Conservation (phyloP, 2,113 vertebrate genomes). For the Ptilonorhynchus violaceus region DNA sequence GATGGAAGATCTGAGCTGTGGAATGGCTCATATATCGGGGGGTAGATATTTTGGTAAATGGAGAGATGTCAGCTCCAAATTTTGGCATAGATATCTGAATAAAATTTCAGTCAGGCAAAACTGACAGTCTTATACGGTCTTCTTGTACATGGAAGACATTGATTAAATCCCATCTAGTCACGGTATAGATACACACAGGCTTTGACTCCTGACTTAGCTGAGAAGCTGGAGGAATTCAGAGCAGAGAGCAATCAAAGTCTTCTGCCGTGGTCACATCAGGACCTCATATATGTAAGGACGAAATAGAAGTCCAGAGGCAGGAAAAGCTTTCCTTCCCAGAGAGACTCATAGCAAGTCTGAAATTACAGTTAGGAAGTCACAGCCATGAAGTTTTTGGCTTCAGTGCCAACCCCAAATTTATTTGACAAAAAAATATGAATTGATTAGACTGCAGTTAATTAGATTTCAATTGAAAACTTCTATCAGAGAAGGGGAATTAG, state of each 20-base stretch:
- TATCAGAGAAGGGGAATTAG: conserved; percentile 11
- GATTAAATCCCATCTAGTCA: not conserved
- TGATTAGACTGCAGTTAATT: conserved; percentile 52
- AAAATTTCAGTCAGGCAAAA: not conserved
- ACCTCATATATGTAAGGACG: not conserved
- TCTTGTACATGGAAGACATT: not conserved
- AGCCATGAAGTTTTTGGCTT: not conserved
- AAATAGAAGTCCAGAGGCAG: not conserved
- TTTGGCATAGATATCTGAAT: not conserved
- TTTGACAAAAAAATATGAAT: conserved; percentile 30
- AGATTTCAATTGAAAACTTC: conserved; percentile 37
- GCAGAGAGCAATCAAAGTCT: not conserved
- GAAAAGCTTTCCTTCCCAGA: not conserved
- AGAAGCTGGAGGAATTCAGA: not conserved
- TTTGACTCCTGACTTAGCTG: not conserved
- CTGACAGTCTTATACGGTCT: not conserved
- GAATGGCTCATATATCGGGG: not conserved
- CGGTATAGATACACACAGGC: not conserved
- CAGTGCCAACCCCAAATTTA: not conserved
- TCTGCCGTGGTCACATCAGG: not conserved
- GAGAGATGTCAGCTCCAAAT: not conserved
- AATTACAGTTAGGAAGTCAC: not conserved
- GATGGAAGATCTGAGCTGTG: not conserved
- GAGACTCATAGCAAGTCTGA: not conserved
- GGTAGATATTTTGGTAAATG: not conserved